Conservation (phyloP, 1,140 invertebrate species). For the Steinernema khuongi region DNA sequence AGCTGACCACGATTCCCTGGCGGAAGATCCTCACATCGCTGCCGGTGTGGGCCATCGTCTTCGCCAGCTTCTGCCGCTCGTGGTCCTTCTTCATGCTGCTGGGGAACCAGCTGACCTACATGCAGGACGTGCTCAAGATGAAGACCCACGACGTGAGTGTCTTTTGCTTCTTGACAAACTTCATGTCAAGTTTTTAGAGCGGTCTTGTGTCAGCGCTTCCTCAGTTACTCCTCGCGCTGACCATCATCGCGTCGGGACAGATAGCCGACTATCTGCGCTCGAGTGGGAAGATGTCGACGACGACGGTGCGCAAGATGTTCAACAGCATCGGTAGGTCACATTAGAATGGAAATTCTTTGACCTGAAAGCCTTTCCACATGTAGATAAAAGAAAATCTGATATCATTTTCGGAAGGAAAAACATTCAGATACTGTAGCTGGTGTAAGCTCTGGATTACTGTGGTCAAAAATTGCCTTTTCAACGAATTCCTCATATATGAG, state of each 20-base stretch:
- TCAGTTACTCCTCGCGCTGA: conserved; percentile 76
- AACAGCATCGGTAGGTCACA: conserved; percentile 32
- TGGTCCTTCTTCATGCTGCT: conserved; percentile 99
- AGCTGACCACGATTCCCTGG: conserved; percentile 84
- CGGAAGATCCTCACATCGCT: conserved; percentile 81
- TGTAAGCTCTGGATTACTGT: too few species aligned
- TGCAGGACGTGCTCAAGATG: conserved; percentile 39
- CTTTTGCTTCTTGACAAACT: neutral
- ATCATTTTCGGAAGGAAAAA: too few species aligned
- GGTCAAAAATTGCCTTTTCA: too few species aligned
- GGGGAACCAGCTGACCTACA: conserved; percentile 71
- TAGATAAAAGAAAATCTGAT: too few species aligned
- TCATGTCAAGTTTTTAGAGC: conserved; percentile 62
- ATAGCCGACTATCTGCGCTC: conserved; percentile 72
- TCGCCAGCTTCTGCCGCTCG: conserved; percentile 94
- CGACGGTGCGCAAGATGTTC: conserved; percentile 60
- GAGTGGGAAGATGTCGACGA: conserved; percentile 68
- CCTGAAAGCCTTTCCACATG: too few species aligned
- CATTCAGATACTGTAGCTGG: too few species aligned
- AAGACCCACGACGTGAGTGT: conserved; percentile 33
- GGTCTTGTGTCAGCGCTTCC: conserved; percentile 77
- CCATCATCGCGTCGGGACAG: conserved; percentile 72
- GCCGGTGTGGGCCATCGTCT: conserved; percentile 94
- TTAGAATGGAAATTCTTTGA: neutral
- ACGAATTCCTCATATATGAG: too few species aligned